phyloP scores from a whole-genome alignment of 2,797 vertebrate species.

The Cyprinella venusta region DNA sequence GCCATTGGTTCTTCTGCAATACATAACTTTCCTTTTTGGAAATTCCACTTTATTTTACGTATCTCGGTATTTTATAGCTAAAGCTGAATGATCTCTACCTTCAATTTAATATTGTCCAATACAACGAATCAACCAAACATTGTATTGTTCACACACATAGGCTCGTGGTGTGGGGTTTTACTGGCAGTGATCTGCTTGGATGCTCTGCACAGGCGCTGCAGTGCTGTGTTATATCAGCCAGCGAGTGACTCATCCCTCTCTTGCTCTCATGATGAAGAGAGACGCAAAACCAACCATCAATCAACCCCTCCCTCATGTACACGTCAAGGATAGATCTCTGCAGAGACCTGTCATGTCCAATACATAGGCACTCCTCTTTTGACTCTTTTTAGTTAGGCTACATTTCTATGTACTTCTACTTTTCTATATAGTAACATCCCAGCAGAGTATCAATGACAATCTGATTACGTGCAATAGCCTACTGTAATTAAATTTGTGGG shows the following conservation, averaged over 20 bases:
- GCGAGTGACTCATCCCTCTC: conserved; percentile 68
- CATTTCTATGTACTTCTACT: conserved; percentile 1
- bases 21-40: neutral
- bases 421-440: neutral
- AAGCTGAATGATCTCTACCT: neutral
- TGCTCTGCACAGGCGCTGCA: conserved; percentile 53
- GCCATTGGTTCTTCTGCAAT: no score
- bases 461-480: neutral
- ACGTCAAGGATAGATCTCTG: conserved; percentile 60
- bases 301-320: conserved; percentile 61
- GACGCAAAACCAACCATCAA: conserved; percentile 67
- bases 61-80: neutral
- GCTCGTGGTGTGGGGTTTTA: neutral
- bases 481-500: neutral
- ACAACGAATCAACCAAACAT: neutral
- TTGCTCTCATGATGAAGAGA: conserved; percentile 62
- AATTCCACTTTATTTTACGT: neutral
- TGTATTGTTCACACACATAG: neutral
- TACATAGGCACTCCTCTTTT: conserved; percentile 32
- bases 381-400: conserved; percentile 19
- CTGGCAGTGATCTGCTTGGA: conserved; percentile 24
- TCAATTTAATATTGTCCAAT: neutral
- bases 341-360: conserved; percentile 49
- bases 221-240: conserved; percentile 66
- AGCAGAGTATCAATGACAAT: conserved; percentile 5